These are phyloP conservation scores for Rhabdornis inornatus DNA, from an alignment of 2,113 vertebrate genomes.

Conservation along the genomic window DNA sequence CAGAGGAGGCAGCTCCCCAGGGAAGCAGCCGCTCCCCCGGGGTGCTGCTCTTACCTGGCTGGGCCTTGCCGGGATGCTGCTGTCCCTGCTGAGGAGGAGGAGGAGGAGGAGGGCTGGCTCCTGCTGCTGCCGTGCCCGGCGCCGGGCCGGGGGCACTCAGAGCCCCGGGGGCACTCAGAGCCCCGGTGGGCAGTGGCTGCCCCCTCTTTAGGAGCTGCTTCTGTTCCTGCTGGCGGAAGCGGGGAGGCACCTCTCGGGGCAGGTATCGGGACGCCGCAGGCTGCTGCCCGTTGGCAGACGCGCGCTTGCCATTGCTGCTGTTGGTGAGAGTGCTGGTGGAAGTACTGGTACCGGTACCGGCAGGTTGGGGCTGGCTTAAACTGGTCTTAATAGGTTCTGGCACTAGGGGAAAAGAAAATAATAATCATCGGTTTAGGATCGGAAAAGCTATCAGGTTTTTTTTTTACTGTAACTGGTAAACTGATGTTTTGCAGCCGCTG, in stretches of 20 bases:
- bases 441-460: background rate
- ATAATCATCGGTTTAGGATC: background rate
- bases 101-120: conserved; percentile 71
- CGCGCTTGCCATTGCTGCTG: conserved; percentile 93
- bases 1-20: fast-evolving
- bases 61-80: conserved; percentile 79
- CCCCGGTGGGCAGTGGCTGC: conserved; percentile 87
- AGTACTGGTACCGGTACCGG: conserved; percentile 84
- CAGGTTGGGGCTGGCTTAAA: conserved; percentile 88
- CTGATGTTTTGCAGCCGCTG: fast-evolving
- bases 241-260: conserved; percentile 94
- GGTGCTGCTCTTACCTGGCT: conserved; percentile 74
- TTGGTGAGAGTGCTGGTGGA: conserved; percentile 82
- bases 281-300: conserved; percentile 81
- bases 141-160: conserved; percentile 73
- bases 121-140: conserved; percentile 72
- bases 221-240: conserved; percentile 98
- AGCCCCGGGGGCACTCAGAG: conserved; percentile 82
- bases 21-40: fast-evolving
- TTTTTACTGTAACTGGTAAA: background rate
- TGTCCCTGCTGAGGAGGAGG: conserved; percentile 72
- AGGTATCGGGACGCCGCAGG: conserved; percentile 87
- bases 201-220: conserved; percentile 97
- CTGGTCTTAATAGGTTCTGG: conserved; percentile 93
- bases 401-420: conserved; percentile 71